phyloP scores from a whole-genome alignment of 2,888 invertebrate genomes.

The Hirudinaria manillensis region DNA sequence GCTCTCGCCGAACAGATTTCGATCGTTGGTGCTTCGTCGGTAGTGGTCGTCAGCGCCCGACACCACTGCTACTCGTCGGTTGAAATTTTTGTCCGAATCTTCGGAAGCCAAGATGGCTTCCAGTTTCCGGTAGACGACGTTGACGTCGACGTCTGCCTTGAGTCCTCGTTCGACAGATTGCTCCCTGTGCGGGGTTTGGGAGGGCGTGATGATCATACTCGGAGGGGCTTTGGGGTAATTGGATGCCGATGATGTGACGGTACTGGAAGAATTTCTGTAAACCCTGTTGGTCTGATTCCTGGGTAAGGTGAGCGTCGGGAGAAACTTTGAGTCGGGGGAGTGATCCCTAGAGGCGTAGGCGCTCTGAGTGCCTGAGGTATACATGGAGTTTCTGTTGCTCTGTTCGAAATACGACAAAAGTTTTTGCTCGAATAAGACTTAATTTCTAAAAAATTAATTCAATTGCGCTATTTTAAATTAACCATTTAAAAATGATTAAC shows the following conservation, averaged over 20 bases:
- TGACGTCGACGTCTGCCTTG: constrained; percentile 34
- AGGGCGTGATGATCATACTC: constrained; percentile 47
- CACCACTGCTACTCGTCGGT: constrained; percentile 4
- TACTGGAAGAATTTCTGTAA: neutral
- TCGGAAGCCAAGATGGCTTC: constrained; percentile 35
- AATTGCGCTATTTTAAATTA: neutral
- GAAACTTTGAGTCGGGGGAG: constrained; percentile 39
- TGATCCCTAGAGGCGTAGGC: constrained; percentile 43
- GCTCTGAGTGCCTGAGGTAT: constrained; percentile 44
- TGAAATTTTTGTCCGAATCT: constrained; percentile 2
- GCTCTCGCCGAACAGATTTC: neutral
- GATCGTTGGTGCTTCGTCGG: neutral
- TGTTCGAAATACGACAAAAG: neutral
- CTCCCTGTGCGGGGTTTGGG: constrained; percentile 38
- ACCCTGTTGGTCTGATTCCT: constrained; percentile 21
- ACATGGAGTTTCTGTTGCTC: constrained; percentile 37
- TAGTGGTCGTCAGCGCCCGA: neutral
- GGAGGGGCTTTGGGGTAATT: constrained; percentile 46
- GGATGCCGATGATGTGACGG: constrained; percentile 38
- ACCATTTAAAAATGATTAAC: neutral
- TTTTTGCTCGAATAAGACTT: neutral
- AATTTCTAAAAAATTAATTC: neutral
- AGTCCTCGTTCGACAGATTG: constrained; percentile 36
- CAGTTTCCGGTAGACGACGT: constrained; percentile 38
- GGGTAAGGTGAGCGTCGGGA: constrained; percentile 38